Evolutionary conservation across 1,140 invertebrate species (phyloP).

Genomic region (Homarus americanus): DNA sequence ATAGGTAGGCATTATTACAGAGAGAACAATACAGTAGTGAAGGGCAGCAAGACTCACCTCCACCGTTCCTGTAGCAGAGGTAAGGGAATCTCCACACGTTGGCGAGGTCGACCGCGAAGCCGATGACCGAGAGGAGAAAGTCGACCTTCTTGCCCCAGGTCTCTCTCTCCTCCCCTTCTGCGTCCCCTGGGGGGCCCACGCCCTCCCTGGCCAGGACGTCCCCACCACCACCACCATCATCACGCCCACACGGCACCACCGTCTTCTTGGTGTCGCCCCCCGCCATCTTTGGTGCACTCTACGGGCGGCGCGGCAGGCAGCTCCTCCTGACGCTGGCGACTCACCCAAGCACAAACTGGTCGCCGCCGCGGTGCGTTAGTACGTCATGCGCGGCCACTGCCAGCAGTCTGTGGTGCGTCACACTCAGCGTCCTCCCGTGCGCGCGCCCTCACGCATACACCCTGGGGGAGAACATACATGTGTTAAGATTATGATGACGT

Average conservation of each 20-base stretch:
- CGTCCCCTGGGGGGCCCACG: constrained; percentile 77
- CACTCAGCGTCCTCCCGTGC: background rate
- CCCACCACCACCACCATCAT: constrained; percentile 21
- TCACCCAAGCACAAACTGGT: background rate
- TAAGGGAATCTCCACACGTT: constrained; percentile 91
- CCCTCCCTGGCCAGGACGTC: constrained; percentile 27
- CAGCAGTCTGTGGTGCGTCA: background rate
- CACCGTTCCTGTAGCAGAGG: constrained; percentile 81
- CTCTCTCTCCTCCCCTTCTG: constrained; percentile 81
- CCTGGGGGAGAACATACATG: background rate
- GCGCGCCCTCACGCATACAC: background rate
- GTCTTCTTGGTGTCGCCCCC: constrained; percentile 60
- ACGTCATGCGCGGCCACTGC: background rate
- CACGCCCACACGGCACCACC: constrained; percentile 36
- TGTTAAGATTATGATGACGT: background rate
- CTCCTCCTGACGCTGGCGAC: background rate
- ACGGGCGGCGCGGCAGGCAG: no score
- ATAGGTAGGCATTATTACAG: no score
- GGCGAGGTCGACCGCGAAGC: constrained; percentile 93
- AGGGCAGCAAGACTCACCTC: constrained; percentile 77
- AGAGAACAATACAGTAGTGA: no score
- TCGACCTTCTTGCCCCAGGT: constrained; percentile 94
- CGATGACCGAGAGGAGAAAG: constrained; percentile 94
- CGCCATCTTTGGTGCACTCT: constrained; percentile 48
- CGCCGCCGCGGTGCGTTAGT: background rate